These are phyloP conservation scores for Callyntrura guangdongensis DNA, from an alignment of 2,888 invertebrate species.

Conservation along the genomic window DNA sequence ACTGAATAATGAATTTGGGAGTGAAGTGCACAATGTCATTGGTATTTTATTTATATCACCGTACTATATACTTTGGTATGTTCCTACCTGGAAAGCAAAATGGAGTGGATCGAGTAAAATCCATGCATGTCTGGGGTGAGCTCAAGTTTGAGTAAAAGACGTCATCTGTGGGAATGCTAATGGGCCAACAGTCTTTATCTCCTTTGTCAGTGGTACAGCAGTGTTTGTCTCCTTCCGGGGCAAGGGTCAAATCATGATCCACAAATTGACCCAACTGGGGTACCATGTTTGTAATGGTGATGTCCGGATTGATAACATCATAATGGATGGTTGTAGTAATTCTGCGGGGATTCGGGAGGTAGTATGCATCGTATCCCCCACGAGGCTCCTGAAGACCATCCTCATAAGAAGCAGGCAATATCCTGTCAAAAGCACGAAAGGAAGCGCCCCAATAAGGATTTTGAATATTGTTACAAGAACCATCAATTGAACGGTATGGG, in stretches of 20 bases:
- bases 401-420: slow-evolving; percentile 79
- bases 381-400: slow-evolving; percentile 74
- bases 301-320: slow-evolving; percentile 65
- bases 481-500: slow-evolving; percentile 72
- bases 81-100: slow-evolving; percentile 84
- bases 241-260: slow-evolving; percentile 47
- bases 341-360: slow-evolving; percentile 70
- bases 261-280: slow-evolving; percentile 64
- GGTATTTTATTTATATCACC: neutral
- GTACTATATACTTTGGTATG: neutral
- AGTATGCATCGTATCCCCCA: slow-evolving; percentile 6
- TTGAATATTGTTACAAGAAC: slow-evolving; percentile 75
- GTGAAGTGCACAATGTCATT: slow-evolving; percentile 74
- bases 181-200: slow-evolving; percentile 82
- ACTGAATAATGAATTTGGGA: too few relatives aligned
- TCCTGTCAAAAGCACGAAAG: slow-evolving; percentile 79
- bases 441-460: slow-evolving; percentile 78
- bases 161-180: slow-evolving; percentile 81
- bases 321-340: slow-evolving; percentile 72
- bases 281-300: slow-evolving; percentile 67
- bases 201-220: slow-evolving; percentile 80
- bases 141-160: slow-evolving; percentile 80
- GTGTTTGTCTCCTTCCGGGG: slow-evolving; percentile 69
- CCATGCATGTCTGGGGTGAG: slow-evolving; percentile 82
- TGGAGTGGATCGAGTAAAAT: slow-evolving; percentile 83